Evolutionary conservation across 2,797 vertebrate species (phyloP).

Genomic region (Cuniculus paca): DNA sequence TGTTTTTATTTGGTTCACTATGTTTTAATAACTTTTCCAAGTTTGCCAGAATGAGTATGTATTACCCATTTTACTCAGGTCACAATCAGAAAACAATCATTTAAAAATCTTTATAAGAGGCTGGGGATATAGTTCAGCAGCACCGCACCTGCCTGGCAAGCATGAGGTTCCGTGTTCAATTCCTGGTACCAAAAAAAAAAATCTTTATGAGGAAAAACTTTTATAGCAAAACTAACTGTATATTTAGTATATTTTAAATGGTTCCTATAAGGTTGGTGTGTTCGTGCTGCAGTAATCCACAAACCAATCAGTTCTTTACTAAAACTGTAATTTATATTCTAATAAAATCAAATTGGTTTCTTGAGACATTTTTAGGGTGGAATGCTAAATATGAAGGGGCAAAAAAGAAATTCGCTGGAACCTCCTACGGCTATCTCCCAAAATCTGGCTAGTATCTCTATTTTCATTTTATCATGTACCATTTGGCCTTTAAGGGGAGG

Average conservation of each 20-base stretch:
- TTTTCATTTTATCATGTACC: background rate
- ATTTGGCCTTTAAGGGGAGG: background rate
- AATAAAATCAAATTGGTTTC: conserved; percentile 52
- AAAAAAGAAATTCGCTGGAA: background rate
- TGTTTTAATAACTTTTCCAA: conserved; percentile 16
- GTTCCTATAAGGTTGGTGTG: background rate
- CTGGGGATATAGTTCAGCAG: too few species aligned
- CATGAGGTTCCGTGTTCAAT: too few species aligned
- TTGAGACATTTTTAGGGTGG: conserved; percentile 23
- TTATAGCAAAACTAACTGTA: conserved; percentile 58
- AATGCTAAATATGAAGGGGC: background rate
- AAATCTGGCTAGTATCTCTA: background rate
- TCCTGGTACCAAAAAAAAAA: background rate
- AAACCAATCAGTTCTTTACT: conserved; percentile 36
- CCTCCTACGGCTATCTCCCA: background rate
- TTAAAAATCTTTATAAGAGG: conserved; percentile 33
- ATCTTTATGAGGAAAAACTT: conserved; percentile 19
- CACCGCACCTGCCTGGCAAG: too few species aligned
- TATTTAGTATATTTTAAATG: background rate
- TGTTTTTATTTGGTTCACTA: conserved; percentile 27
- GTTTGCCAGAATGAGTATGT: background rate
- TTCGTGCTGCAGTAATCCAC: background rate
- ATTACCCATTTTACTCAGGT: background rate
- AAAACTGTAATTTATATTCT: background rate
- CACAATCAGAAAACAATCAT: conserved; percentile 41